phyloP scores from a whole-genome alignment of 1,140 invertebrate genomes.

The Drosophila baimaii region DNA sequence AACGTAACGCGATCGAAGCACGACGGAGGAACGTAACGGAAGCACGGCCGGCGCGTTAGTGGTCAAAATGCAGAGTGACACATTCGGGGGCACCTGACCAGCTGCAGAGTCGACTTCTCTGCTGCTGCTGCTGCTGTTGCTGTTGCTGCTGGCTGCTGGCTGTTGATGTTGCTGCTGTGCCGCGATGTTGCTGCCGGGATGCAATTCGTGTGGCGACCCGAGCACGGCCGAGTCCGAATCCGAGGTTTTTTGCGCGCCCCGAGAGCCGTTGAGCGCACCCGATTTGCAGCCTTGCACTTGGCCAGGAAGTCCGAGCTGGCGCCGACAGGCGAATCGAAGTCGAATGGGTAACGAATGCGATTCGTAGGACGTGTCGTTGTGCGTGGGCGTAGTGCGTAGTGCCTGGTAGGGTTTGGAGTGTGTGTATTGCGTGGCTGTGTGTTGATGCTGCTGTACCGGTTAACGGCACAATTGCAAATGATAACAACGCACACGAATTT shows the following conservation, averaged over 20 bases:
- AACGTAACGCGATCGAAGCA: conserved; percentile 14
- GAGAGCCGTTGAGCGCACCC: conserved; percentile 64
- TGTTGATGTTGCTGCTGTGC: conserved; percentile 27
- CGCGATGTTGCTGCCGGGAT: conserved; percentile 23
- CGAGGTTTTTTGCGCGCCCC: too few relatives aligned
- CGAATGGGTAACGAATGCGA: conserved; percentile 22
- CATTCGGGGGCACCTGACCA: conserved; percentile 66
- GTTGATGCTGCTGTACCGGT: conserved; percentile 64
- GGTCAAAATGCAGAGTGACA: conserved; percentile 84
- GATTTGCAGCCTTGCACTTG: conserved; percentile 42
- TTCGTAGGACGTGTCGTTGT: conserved; percentile 10
- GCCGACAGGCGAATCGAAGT: conserved; percentile 8
- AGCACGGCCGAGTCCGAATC: not conserved
- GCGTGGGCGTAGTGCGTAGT: not conserved
- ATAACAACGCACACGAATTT: conserved; percentile 76
- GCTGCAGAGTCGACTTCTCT: conserved; percentile 31
- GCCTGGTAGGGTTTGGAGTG: conserved; percentile 23
- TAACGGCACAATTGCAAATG: conserved; percentile 83
- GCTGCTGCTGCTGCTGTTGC: conserved; percentile 8
- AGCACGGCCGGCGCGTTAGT: conserved; percentile 84
- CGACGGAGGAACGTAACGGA: conserved; percentile 65
- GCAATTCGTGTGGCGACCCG: conserved; percentile 35
- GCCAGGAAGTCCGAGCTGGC: conserved; percentile 3
- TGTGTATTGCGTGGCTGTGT: conserved; percentile 32
- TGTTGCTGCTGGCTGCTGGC: not conserved